Conservation (phyloP, 2,113 vertebrate species). For the Harpagus bidentatus region DNA sequence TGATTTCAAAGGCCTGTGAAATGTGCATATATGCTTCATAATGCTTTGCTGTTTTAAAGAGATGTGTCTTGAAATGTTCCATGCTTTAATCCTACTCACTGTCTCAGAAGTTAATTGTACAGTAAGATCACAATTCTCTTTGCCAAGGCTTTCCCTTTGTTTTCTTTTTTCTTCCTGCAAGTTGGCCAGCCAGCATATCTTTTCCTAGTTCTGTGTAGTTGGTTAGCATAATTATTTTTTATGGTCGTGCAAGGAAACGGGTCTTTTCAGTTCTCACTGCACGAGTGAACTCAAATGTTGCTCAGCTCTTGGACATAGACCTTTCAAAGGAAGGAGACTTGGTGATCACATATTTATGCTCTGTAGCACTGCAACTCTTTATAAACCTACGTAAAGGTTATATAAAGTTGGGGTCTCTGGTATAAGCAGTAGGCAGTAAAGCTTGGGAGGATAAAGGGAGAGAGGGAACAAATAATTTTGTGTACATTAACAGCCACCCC, state of each 20-base stretch:
- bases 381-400: neutral
- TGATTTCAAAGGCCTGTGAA: conserved; percentile 45
- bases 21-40: conserved; percentile 10
- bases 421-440: neutral
- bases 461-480: neutral
- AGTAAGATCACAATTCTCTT: conserved; percentile 20
- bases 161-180: neutral
- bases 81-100: conserved; percentile 28
- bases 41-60: neutral
- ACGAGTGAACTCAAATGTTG: neutral
- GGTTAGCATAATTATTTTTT: conserved; percentile 14
- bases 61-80: neutral
- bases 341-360: neutral
- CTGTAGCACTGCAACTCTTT: neutral
- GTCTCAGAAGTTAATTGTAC: conserved; percentile 40
- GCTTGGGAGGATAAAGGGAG: neutral
- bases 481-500: neutral
- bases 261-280: neutral
- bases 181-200: neutral
- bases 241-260: neutral
- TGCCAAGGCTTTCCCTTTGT: conserved; percentile 42
- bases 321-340: neutral
- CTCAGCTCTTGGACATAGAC: neutral
- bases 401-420: neutral
- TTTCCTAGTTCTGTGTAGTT: neutral